Evolutionary conservation across 1,140 invertebrate species (phyloP).

Genomic region (Augochlora pura): DNA sequence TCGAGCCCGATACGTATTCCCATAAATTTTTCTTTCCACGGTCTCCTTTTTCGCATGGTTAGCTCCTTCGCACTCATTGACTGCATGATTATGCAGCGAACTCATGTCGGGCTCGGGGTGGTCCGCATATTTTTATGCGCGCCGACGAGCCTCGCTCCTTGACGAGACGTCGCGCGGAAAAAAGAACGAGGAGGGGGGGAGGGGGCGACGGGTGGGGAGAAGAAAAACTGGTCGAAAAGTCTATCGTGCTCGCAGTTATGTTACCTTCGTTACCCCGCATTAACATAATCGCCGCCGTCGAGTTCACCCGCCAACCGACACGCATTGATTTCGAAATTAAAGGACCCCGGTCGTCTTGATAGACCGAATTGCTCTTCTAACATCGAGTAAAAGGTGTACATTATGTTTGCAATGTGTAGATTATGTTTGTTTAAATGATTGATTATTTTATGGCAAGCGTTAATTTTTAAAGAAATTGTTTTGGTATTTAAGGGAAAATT

Average conservation of each 20-base stretch:
- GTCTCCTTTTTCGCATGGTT: slow-evolving; percentile 71
- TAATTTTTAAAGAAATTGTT: too few species aligned
- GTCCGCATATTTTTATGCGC: slow-evolving; percentile 67
- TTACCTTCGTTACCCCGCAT: slow-evolving; percentile 62
- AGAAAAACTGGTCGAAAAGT: slow-evolving; percentile 54
- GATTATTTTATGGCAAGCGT: too few species aligned
- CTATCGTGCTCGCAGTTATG: slow-evolving; percentile 44
- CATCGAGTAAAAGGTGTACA: too few species aligned
- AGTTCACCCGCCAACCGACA: slow-evolving; percentile 51
- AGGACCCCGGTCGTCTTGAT: too few species aligned
- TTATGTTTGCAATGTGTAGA: too few species aligned
- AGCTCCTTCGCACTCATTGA: slow-evolving; percentile 73
- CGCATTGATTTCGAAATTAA: slow-evolving; percentile 65
- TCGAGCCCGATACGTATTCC: slow-evolving; percentile 50
- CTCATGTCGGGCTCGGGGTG: slow-evolving; percentile 51
- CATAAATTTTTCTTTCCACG: slow-evolving; percentile 65
- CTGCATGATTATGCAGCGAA: slow-evolving; percentile 72
- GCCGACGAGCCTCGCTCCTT: slow-evolving; percentile 33
- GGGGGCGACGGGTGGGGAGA: too few species aligned
- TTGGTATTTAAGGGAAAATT: too few species aligned
- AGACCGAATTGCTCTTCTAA: too few species aligned
- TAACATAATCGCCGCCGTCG: slow-evolving; percentile 67
- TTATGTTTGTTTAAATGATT: too few species aligned
- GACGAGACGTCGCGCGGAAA: slow-evolving; percentile 58
- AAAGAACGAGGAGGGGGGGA: slow-evolving; percentile 3